Evolutionary conservation across 2,888 invertebrate genomes (phyloP), one percentile per base, ranked within the genome.

Genomic region (Nemurella pictetii): DNA sequence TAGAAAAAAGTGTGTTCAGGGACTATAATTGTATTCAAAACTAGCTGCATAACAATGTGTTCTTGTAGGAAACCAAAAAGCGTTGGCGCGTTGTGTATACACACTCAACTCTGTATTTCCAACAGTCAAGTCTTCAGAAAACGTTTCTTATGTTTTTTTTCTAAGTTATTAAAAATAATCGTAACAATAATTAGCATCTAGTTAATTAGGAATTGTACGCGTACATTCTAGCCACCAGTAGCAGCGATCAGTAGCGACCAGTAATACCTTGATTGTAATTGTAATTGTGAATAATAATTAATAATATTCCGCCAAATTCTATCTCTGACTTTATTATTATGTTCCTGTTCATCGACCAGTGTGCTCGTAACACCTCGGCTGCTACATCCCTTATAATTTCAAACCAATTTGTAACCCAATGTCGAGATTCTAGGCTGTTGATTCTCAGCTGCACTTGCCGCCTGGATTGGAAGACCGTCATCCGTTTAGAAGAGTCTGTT

Each of bases 231-330:
- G 83, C 83, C 82, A 84, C 73, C 77, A 84, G 84, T 82, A 85
- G 80, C 85, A 86, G 85, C 84, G 73, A 73, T 85, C 75, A 84
- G 85, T 85, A 84, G 84, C 84, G 55, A 55, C 55, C 73, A 83
- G 83, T 85, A 85, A 84, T 85, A 77, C 29, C 85, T 83, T 85
- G 84, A 82, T 78, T 86, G 85, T 86, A 85, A 85, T 85, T 86
- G 85, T 86, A 84, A 83, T 83, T 85, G 86, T 86, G 86, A 86
- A 86, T 86, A 86, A 55, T 55, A 55, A 55, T 55, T 86, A 86
- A 55, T 55, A 55, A 55, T 55, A 55, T 55, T 55, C 55, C 55
- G 55, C 55, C 55, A 55, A 55, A 55, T 55, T 55, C 9, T 7
- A 55, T 55, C 55, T 55, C 20, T n/a, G n/a, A n/a, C n/a, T n/a